phyloP scores from a whole-genome alignment of 2,797 vertebrate genomes.

The Babyrousa celebensis region DNA sequence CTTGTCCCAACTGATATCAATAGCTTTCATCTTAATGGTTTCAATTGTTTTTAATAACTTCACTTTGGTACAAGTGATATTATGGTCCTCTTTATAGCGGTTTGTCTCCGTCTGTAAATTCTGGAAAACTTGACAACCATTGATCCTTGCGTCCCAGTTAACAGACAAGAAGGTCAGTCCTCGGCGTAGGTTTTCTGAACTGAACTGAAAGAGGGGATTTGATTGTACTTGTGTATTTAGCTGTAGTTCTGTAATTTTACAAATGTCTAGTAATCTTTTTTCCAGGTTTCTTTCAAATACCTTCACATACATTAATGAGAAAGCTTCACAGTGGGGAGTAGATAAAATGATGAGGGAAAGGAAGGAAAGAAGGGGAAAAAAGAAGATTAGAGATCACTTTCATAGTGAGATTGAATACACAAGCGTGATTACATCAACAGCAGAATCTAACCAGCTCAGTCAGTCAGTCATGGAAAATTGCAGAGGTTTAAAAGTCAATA shows the following conservation, averaged over 20 bases:
- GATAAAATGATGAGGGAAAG: neutral
- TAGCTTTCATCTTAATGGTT: neutral
- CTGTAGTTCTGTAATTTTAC: neutral
- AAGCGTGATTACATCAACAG: slow-evolving; percentile 26
- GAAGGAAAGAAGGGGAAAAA: neutral
- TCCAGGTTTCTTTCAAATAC: neutral
- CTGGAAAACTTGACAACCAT: neutral
- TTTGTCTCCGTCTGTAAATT: neutral
- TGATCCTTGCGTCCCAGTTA: neutral
- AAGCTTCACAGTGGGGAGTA: neutral
- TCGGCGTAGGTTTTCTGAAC: neutral
- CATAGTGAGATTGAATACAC: neutral
- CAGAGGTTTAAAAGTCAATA: slow-evolving; percentile 46
- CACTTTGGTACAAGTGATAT: neutral
- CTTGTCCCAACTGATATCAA: neutral
- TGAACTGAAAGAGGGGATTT: neutral
- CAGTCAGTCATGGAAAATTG: slow-evolving; percentile 29
- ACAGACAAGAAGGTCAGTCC: neutral
- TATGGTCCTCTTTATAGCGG: too few relatives aligned
- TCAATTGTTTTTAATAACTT: neutral
- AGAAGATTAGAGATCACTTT: slow-evolving; percentile 35
- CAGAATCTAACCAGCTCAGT: neutral
- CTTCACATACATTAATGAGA: neutral
- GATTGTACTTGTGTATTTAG: neutral
- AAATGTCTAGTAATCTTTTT: neutral